These are phyloP conservation scores for Gavialis gangeticus DNA, from an alignment of 2,113 vertebrate genomes.

Conservation along the genomic window DNA sequence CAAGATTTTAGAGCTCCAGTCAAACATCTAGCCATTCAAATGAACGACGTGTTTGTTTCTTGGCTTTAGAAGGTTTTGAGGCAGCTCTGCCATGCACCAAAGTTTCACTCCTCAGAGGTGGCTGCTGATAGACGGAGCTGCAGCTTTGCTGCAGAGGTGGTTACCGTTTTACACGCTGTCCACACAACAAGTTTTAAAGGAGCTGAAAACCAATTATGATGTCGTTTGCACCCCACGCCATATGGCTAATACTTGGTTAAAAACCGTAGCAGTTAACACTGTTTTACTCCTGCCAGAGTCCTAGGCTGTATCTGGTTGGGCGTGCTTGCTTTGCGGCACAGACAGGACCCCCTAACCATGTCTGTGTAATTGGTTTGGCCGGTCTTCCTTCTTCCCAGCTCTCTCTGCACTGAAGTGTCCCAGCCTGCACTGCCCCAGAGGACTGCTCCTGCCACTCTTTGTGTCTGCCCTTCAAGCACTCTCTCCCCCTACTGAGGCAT, in stretches of 20 bases:
- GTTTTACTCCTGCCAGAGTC: slow-evolving; percentile 54
- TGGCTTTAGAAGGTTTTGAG: not conserved
- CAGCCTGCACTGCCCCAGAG: accelerated
- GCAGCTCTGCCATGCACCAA: accelerated
- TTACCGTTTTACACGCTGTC: slow-evolving; percentile 61
- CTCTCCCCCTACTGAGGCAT: not conserved
- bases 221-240: slow-evolving; percentile 35
- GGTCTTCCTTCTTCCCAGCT: not conserved
- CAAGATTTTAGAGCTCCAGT: not conserved
- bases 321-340: not conserved
- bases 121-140: accelerated
- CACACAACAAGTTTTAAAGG: not conserved
- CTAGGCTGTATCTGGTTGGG: slow-evolving; percentile 30
- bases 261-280: slow-evolving; percentile 67
- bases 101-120: not conserved
- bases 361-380: accelerated
- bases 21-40: not conserved
- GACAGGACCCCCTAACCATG: not conserved
- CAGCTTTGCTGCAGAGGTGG: not conserved
- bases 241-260: slow-evolving; percentile 74
- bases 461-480: not conserved
- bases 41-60: not conserved
- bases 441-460: not conserved
- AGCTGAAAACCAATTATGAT: slow-evolving; percentile 34
- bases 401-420: too few relatives aligned